phyloP scores from a whole-genome alignment of 2,113 vertebrate species.

The Garra rufa region DNA sequence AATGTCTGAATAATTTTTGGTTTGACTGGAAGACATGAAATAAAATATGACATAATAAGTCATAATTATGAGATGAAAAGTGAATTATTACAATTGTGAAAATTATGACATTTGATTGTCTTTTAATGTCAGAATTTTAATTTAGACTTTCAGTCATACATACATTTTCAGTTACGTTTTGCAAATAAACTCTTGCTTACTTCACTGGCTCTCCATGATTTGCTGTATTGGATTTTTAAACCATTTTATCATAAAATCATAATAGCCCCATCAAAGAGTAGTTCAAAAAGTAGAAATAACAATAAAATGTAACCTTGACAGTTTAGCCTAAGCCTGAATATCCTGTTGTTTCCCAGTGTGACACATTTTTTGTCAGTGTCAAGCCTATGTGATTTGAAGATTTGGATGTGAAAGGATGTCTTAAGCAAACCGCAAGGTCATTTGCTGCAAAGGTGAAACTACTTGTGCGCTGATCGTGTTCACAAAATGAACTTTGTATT shows the following conservation, averaged over 20 bases:
- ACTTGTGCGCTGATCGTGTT: background rate
- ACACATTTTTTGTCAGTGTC: background rate
- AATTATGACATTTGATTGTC: too few species aligned
- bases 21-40: too few species aligned
- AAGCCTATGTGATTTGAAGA: background rate
- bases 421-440: background rate
- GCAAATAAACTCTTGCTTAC: too few species aligned
- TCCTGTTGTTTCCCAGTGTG: background rate
- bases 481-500: background rate
- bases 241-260: background rate
- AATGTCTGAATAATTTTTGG: too few species aligned
- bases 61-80: too few species aligned
- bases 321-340: background rate
- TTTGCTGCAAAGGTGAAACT: background rate
- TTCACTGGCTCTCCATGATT: too few species aligned
- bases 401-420: background rate
- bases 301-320: background rate
- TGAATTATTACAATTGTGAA: too few species aligned
- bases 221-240: background rate
- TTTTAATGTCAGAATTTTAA: too few species aligned
- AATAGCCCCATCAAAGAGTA: background rate
- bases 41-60: too few species aligned
- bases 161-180: too few species aligned
- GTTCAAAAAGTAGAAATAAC: background rate
- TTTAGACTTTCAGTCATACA: too few species aligned